Base-by-base conservation (phyloP, 2,797 vertebrate species). In the Ctenopoma kingsleyae region DNA sequence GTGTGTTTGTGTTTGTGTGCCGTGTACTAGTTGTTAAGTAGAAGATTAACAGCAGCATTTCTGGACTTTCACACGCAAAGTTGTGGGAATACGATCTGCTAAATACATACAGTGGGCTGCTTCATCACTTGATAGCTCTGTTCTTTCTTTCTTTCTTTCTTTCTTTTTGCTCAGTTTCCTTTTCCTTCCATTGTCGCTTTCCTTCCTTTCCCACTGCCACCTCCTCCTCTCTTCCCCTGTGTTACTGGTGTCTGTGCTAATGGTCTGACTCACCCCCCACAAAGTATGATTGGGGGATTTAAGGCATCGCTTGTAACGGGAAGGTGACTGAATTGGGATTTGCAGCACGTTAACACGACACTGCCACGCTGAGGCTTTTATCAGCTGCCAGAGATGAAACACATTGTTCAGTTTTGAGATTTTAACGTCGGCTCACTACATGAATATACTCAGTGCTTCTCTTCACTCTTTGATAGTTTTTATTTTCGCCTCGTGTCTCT, bases 211-310 rank as follows among this genome's bases (percentile, higher is more conserved):
- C 10, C 58, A 47, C 58, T 66, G 58, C 65, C 78, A 70, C 36
- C 16, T 22, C 56, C 30, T 46, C 51, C 41, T 16, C 63, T 50
- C 25, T 67, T 64, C 46, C 20, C 38, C 51, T 6, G 56, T 58
- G 41, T 47, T 46, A 36, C 71, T 55, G 49, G 38, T 52, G 38
- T 66, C 65, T 50, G 47, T 64, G 63, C 41, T 70, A 78, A 64
- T 61, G 74, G 65, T 66, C 78, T 85, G 85, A 86, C 72, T 85
- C 81, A 71, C 41, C 51, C 2, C 70, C 71, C 71, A 82, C 49
- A 10, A 2, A 16, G 40, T 66, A 66, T 56, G 63, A 66, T 71
- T 60, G 40, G 59, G 73, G 43, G 49, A 59, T 78, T 63, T 36
- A 48, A 68, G 47, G 61, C 60, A 15, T 19, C 47, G 13, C 23